These are phyloP conservation scores for Danionella cerebrum DNA, from an alignment of 2,113 vertebrate genomes.

Conservation along the genomic window DNA sequence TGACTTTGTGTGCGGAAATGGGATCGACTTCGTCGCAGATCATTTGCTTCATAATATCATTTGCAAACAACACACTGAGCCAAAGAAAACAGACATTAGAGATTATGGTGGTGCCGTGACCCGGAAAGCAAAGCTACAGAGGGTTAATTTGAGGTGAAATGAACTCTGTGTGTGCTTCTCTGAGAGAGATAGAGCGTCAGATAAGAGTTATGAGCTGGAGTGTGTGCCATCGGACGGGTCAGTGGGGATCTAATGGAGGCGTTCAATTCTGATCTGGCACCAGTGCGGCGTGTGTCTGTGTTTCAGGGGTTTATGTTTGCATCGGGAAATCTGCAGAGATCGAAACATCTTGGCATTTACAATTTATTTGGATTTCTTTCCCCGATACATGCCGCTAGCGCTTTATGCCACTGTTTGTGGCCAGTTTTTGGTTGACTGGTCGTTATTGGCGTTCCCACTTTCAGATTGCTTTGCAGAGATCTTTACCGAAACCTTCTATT, in stretches of 20 bases:
- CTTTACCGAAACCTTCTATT: too few species aligned
- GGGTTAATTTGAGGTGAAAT: slow-evolving; percentile 12
- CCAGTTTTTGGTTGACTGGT: too few species aligned
- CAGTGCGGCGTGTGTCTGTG: background rate
- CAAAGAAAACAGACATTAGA: slow-evolving; percentile 7
- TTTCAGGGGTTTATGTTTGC: background rate
- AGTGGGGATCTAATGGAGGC: slow-evolving; percentile 6
- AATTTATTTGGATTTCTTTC: background rate
- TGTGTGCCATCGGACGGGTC: background rate
- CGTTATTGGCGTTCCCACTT: too few species aligned
- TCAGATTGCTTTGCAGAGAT: too few species aligned
- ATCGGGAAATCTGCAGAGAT: background rate
- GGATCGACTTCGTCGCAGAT: background rate
- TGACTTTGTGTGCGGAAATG: background rate
- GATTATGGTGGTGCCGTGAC: background rate
- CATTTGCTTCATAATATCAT: background rate
- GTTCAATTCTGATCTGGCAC: background rate
- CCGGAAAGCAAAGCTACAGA: slow-evolving; percentile 3
- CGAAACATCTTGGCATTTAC: background rate
- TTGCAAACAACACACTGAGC: background rate
- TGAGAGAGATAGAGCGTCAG: background rate
- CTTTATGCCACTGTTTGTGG: too few species aligned
- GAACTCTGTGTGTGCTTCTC: background rate
- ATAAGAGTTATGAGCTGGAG: slow-evolving; percentile 4
- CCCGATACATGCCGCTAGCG: too few species aligned